A percentile compares a stretch with the other conserved stretches of the same genome.
Conservation (phyloP, 2,113 vertebrate genomes). For the Myotis davidii region DNA sequence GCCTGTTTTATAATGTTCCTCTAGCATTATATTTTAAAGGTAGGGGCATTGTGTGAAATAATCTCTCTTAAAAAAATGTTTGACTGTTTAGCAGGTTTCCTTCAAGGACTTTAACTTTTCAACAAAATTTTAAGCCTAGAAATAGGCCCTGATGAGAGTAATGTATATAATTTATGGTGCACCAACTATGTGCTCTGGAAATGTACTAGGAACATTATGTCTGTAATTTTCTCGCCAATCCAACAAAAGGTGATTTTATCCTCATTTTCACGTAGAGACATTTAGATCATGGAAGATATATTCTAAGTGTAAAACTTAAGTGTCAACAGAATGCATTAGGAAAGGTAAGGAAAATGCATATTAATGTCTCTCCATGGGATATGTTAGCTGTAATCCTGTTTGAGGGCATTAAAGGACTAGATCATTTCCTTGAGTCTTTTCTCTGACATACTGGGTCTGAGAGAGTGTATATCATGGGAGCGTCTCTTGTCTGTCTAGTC, state of each 20-base stretch:
- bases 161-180: not conserved
- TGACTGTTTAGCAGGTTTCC: not conserved
- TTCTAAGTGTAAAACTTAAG: constrained; percentile 1
- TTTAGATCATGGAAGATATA: not conserved
- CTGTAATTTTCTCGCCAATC: not conserved
- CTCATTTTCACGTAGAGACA: not conserved
- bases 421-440: not conserved
- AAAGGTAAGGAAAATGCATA: not conserved
- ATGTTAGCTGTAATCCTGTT: not conserved
- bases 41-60: not conserved
- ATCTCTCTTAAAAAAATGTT: not conserved
- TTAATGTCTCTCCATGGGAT: not conserved
- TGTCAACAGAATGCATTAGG: not conserved
- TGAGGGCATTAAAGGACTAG: not conserved
- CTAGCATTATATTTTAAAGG: not conserved
- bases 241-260: not conserved
- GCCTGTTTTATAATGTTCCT: not conserved
- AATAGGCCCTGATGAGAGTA: not conserved
- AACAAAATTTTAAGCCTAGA: not conserved
- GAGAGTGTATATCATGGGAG: not conserved
- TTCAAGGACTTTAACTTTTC: not conserved
- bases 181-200: not conserved
- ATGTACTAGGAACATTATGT: not conserved
- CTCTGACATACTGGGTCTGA: not conserved
- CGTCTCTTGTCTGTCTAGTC: not conserved